Percentiles rank a stretch among this genome's conserved stretches.
These are phyloP conservation scores for Pelodiscus sinensis DNA, from an alignment of 2,113 vertebrate species.

Conservation along the genomic window DNA sequence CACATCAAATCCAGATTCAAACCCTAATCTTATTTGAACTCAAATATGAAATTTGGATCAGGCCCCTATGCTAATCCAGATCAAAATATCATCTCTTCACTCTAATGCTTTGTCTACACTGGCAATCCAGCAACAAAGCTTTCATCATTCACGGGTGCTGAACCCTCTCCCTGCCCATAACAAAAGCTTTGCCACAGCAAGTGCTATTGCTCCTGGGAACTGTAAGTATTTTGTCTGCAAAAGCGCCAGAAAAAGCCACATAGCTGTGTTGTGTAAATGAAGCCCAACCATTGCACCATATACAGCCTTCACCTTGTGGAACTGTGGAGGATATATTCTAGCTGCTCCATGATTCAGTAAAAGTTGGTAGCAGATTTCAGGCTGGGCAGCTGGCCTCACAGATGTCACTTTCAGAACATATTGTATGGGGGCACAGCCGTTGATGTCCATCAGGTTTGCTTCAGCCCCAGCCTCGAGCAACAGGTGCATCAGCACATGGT, in stretches of 20 bases:
- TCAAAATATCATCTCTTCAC: neutral
- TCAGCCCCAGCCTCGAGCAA: constrained; percentile 91
- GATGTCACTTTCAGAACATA: constrained; percentile 91
- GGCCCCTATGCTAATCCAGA: neutral
- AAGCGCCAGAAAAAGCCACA: no score
- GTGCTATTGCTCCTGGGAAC: no score
- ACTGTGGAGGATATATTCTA: constrained; percentile 92
- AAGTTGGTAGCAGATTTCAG: constrained; percentile 91
- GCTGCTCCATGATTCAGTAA: constrained; percentile 91
- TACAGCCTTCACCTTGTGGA: constrained; percentile 89
- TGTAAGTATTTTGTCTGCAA: no score
- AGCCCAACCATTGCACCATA: neutral
- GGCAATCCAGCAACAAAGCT: no score
- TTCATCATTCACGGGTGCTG: no score
- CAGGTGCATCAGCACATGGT: constrained; percentile 90
- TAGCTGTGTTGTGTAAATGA: no score
- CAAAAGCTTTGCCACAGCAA: no score
- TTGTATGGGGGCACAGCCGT: constrained; percentile 91
- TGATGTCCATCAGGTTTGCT: constrained; percentile 90
- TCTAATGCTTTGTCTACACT: neutral
- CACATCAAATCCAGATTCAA: neutral
- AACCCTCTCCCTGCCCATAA: no score
- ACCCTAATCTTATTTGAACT: neutral
- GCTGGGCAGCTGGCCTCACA: constrained; percentile 83
- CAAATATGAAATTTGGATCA: neutral